Evolutionary conservation across 2,888 invertebrate species (phyloP), one percentile per base, ranked within the genome.

Genomic region (Dasypogon diadema): DNA sequence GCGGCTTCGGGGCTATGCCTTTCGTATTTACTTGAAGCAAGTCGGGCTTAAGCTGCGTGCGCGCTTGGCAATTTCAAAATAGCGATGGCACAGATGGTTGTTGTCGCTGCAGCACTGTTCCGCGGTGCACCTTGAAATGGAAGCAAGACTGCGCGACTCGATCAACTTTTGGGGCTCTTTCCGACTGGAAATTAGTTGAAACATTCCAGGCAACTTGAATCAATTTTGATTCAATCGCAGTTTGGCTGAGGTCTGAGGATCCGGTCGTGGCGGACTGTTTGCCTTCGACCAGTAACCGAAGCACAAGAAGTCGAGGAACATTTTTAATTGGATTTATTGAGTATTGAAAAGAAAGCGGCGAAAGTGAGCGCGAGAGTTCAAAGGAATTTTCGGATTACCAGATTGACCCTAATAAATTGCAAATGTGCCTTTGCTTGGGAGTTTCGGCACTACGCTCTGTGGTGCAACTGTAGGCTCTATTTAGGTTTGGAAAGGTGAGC

Each of bases 311-410:
- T 3, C 0, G 42, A 12, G 6, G 42, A 1, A 12, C 42, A 42
- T n/a, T 12, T 3, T 42, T 42, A n/a, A 12, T 42, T 42, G 12
- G n/a, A 3, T 8, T 42, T 6, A 12, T 6, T 18, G n/a, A 34
- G 14, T 65, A 14, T 22, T 46, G 42, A 65, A 46, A 65, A 65
- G 65, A 65, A 65, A 65, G 65, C 24, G n/a, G 46, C 65, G 65
- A 65, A 65, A 65, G 65, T 46, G 6, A 22, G 24, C 6, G 24
- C 6, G 21, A 14, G 46, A 21, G 46, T 8, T 37, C n/a, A 22
- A 24, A n/a, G n/a, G 46, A 48, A 63, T 55, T 14, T 21, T 56
- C 2, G 26, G 4, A 18, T 55, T 55, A 12, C 18, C 21, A 2
- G 21, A 21, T 42, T 37, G 34, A 30, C 10, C 34, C 34, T 10